These are phyloP conservation scores for Rhabdornis inornatus DNA, from an alignment of 2,113 vertebrate species.

Conservation along the genomic window DNA sequence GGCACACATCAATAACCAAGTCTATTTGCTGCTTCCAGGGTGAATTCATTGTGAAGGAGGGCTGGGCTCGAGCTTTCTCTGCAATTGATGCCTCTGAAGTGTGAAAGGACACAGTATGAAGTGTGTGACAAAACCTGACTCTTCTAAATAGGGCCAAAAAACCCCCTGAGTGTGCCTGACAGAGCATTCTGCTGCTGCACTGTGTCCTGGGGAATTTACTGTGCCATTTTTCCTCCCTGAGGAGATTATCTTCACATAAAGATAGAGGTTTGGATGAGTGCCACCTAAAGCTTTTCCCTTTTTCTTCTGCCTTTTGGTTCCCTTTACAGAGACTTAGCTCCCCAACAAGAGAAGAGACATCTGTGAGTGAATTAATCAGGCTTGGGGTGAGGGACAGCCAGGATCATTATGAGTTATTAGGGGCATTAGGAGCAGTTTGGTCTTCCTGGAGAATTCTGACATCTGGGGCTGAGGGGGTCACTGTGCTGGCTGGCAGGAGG, in stretches of 20 bases:
- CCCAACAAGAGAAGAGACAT: background rate
- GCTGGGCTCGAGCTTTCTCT: background rate
- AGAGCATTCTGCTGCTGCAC: background rate
- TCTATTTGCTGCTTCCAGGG: background rate
- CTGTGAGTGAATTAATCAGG: background rate
- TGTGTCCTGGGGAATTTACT: background rate
- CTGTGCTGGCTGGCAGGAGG: rapidly evolving
- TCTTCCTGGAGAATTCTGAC: background rate
- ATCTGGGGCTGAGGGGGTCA: background rate
- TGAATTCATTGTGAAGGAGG: background rate
- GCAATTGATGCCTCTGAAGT: background rate
- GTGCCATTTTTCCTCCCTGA: background rate
- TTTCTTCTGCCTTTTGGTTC: background rate
- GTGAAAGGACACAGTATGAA: background rate
- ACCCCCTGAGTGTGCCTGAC: background rate
- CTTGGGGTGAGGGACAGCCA: background rate
- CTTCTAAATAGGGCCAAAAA: background rate
- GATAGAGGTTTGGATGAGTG: background rate
- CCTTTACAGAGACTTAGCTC: background rate
- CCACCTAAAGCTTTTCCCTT: background rate
- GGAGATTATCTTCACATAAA: background rate
- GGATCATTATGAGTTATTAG: background rate
- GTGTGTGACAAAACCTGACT: background rate
- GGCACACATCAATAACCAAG: background rate
- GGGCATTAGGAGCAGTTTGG: background rate